Percentiles rank a stretch among this genome's conserved stretches.
Conservation (phyloP, 1,140 invertebrate species). For the Drosophila kohkoa region DNA sequence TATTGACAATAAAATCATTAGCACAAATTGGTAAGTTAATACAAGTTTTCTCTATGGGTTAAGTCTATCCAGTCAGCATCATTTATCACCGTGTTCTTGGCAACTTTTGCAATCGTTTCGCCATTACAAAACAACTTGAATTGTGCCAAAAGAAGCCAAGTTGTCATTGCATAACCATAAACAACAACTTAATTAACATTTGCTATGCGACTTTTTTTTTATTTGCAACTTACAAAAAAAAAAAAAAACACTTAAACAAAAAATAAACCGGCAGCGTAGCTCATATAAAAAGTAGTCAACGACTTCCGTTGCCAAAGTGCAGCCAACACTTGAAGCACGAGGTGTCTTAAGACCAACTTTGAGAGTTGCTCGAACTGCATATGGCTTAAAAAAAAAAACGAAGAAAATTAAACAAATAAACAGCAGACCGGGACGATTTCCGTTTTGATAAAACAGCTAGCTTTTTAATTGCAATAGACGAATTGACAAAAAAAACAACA, state of each 20-base stretch:
- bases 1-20: slow-evolving; percentile 61
- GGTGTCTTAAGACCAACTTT: slow-evolving; percentile 28
- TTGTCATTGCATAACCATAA: slow-evolving; percentile 43
- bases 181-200: slow-evolving; percentile 47
- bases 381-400: slow-evolving; percentile 17
- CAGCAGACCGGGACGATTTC: slow-evolving; percentile 42
- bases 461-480: slow-evolving; percentile 50
- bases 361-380: slow-evolving; percentile 20
- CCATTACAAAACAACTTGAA: slow-evolving; percentile 38
- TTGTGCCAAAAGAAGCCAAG: slow-evolving; percentile 36
- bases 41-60: not conserved
- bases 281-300: slow-evolving; percentile 58
- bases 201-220: slow-evolving; percentile 30
- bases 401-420: slow-evolving; percentile 18
- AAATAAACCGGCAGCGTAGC: slow-evolving; percentile 20
- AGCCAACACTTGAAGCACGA: slow-evolving; percentile 42
- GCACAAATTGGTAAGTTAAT: slow-evolving; percentile 47
- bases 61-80: not conserved
- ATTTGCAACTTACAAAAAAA: slow-evolving; percentile 20
- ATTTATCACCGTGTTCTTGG: slow-evolving; percentile 9
- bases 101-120: slow-evolving; percentile 15
- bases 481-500: slow-evolving; percentile 15
- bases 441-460: slow-evolving; percentile 51
- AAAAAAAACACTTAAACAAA: slow-evolving; percentile 9
- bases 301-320: slow-evolving; percentile 59